Base-by-base conservation (phyloP, 2,888 invertebrate species). In the Arenicola marina region DNA sequence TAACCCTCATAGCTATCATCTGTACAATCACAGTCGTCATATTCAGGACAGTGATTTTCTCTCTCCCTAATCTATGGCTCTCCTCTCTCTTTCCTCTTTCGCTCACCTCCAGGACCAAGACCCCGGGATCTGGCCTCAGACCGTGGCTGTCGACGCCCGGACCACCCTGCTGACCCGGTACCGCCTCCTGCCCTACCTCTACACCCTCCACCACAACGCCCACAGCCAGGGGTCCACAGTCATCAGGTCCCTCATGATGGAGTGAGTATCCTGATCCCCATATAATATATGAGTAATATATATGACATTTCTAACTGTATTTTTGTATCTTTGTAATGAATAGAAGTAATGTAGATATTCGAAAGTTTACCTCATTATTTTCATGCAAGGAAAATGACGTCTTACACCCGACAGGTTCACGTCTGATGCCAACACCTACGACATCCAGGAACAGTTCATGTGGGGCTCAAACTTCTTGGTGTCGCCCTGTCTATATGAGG, bases 81-180 rank as follows among this genome's bases (percentile, higher is more conserved):
- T n/a, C n/a, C n/a, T n/a, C n/a, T n/a, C n/a, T n/a, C n/a, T n/a
- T n/a, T n/a, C n/a, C n/a, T 61, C 21, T n/a, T n/a, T n/a, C n/a
- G n/a, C n/a, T n/a, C n/a, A n/a, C n/a, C n/a, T n/a, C n/a, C 51
- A 64, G 58, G 89, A 89, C 34, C 92, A 93, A 86, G 92, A 92
- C 86, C 92, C 92, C 0, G 92, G 87, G 1, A 87, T 89, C n/a
- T 81, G 91, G 0, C 72, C 21, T 67, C n/a, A n/a, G n/a, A 69
- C 54, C 4, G 46, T 63, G 51, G 53, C 28, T 2, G 15, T 38
- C 2, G 59, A 55, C 4, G 51, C 74, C 21, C 72, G 70, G 44
- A 70, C 67, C 24, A 73, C 71, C 3, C 64, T 81, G 28, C 43
- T 69, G 51, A 77, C 73, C 15, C 73, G 85, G 18, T 85, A 85